A percentile compares a stretch with the other conserved stretches of the same genome.
Evolutionary conservation across 1,140 invertebrate species (phyloP).

Genomic region (Tetragonula clypearis): DNA sequence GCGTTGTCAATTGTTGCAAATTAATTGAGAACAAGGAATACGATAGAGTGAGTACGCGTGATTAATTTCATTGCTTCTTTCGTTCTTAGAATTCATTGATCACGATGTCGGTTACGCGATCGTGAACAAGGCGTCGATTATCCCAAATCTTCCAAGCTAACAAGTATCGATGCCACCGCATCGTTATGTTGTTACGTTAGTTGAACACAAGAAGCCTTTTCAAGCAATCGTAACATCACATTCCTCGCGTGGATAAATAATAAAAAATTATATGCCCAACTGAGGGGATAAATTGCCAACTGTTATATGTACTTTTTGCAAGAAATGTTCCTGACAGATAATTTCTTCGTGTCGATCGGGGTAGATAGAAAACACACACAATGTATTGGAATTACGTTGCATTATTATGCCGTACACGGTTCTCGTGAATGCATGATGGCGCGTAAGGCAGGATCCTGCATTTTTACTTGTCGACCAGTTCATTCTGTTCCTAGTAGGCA

Average conservation of each 20-base stretch:
- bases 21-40: constrained; percentile 35
- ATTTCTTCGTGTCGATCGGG: constrained; percentile 8
- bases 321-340: constrained; percentile 36
- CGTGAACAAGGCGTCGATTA: constrained; percentile 52
- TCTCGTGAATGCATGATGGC: constrained; percentile 39
- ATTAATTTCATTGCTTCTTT: constrained; percentile 47
- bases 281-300: background rate
- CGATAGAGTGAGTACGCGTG: constrained; percentile 17
- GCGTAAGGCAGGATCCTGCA: constrained; percentile 20
- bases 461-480: constrained; percentile 34
- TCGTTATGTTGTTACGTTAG: background rate
- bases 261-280: background rate
- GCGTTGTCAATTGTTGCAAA: constrained; percentile 39
- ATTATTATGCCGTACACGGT: constrained; percentile 56
- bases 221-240: background rate
- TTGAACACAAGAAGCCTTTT: background rate
- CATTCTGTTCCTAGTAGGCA: constrained; percentile 41
- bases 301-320: background rate
- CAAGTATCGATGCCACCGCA: background rate
- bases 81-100: constrained; percentile 57
- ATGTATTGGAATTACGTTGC: constrained; percentile 31
- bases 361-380: constrained; percentile 5
- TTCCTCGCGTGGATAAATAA: background rate
- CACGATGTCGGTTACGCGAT: constrained; percentile 23
- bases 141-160: constrained; percentile 46